A percentile compares a stretch with the other conserved stretches of the same genome.
phyloP scores from a whole-genome alignment of 2,888 invertebrate species.

The Pollenia griseotomentosa region DNA sequence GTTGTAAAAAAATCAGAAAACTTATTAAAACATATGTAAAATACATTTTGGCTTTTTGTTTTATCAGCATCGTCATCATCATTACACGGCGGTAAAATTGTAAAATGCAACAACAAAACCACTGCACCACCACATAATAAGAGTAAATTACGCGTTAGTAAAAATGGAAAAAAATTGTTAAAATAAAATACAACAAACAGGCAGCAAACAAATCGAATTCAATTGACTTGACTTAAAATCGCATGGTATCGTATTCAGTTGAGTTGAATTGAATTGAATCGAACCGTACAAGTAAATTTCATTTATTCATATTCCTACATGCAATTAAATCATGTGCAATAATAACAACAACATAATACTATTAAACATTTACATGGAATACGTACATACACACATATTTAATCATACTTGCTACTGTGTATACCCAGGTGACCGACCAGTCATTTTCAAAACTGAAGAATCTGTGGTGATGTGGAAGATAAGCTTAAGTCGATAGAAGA shows the following conservation, averaged over 20 bases:
- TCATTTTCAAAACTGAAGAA: too few relatives aligned
- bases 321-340: slow-evolving; percentile 57
- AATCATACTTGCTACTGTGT: neutral
- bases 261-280: slow-evolving; percentile 39
- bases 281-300: slow-evolving; percentile 48
- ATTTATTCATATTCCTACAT: slow-evolving; percentile 55
- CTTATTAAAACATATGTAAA: slow-evolving; percentile 62
- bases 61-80: slow-evolving; percentile 43
- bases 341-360: slow-evolving; percentile 47
- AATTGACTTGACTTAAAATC: slow-evolving; percentile 49
- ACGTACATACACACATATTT: neutral
- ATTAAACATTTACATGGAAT: slow-evolving; percentile 41
- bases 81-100: slow-evolving; percentile 34
- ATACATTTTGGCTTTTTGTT: slow-evolving; percentile 55
- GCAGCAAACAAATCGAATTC: slow-evolving; percentile 54
- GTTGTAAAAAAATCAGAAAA: slow-evolving; percentile 39
- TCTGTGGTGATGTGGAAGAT: too few relatives aligned
- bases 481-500: too few relatives aligned
- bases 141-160: slow-evolving; percentile 70
- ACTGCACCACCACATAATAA: slow-evolving; percentile 61
- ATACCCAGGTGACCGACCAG: neutral
- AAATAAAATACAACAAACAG: neutral
- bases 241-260: slow-evolving; percentile 9
- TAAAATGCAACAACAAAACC: slow-evolving; percentile 45
- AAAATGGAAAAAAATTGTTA: slow-evolving; percentile 9